Evolutionary conservation across 2,113 vertebrate species (phyloP).

Genomic region (Ailuropoda melanoleuca): DNA sequence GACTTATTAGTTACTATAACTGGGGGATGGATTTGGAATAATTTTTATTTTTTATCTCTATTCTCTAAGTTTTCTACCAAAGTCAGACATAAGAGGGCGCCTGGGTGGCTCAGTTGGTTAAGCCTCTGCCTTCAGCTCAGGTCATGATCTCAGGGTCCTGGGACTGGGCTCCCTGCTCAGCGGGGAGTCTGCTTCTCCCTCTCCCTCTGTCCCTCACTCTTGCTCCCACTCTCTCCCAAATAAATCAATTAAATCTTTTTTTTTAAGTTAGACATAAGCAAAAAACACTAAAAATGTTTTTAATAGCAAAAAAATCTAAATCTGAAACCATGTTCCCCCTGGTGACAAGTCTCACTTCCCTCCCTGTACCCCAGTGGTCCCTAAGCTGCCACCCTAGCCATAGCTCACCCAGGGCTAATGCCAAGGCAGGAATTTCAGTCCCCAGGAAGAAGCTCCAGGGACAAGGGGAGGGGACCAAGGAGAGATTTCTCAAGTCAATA

Average conservation of each 20-base stretch:
- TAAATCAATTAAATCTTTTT: too few relatives aligned
- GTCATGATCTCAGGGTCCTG: too few relatives aligned
- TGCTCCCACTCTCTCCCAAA: too few relatives aligned
- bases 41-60: slow-evolving; percentile 25
- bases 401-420: background rate
- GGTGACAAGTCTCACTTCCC: background rate
- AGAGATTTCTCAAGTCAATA: background rate
- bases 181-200: too few relatives aligned
- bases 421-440: background rate
- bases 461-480: background rate
- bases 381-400: background rate
- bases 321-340: background rate
- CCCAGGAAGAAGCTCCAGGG: background rate
- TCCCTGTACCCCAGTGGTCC: background rate
- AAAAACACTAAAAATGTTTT: background rate
- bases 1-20: background rate
- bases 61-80: background rate
- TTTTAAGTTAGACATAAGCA: background rate
- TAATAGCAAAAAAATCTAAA: background rate
- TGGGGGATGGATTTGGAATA: background rate
- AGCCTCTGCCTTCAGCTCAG: too few relatives aligned
- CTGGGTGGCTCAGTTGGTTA: too few relatives aligned
- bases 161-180: too few relatives aligned
- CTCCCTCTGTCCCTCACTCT: too few relatives aligned
- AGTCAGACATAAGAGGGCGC: background rate